These are phyloP conservation scores for Hippopotamyrus pictus DNA, from an alignment of 2,797 vertebrate genomes.

Conservation along the genomic window DNA sequence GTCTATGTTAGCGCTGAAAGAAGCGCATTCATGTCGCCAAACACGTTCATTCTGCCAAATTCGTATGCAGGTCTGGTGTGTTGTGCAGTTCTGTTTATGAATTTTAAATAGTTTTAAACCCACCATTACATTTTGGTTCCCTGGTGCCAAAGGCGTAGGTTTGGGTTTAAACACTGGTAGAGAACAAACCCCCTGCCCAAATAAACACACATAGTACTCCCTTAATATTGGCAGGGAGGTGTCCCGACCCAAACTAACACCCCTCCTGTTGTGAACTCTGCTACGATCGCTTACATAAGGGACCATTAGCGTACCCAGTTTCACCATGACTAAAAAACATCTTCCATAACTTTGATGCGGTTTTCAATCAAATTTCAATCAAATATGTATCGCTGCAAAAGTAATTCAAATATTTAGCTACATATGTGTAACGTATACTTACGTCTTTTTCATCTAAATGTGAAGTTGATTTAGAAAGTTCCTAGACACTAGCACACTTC, in stretches of 20 bases:
- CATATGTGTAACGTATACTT: neutral
- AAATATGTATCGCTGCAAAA: neutral
- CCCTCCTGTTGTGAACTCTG: neutral
- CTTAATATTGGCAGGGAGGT: neutral
- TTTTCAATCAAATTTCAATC: neutral
- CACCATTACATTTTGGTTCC: neutral
- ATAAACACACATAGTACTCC: neutral
- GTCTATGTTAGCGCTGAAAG: neutral
- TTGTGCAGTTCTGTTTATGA: neutral
- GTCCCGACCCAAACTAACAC: neutral
- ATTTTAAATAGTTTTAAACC: constrained; percentile 1
- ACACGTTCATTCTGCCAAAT: neutral
- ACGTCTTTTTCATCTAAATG: neutral
- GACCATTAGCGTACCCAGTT: neutral
- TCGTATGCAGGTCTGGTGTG: neutral
- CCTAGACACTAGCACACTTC: neutral
- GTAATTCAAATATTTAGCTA: neutral
- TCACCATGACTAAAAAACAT: neutral
- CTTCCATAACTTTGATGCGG: neutral
- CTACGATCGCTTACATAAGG: neutral
- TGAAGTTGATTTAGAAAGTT: neutral
- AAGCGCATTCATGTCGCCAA: neutral
- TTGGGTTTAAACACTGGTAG: neutral
- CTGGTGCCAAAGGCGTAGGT: neutral
- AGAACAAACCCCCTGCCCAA: neutral